phyloP scores from a whole-genome alignment of 2,888 invertebrate species.

The Latrodectus hesperus region DNA sequence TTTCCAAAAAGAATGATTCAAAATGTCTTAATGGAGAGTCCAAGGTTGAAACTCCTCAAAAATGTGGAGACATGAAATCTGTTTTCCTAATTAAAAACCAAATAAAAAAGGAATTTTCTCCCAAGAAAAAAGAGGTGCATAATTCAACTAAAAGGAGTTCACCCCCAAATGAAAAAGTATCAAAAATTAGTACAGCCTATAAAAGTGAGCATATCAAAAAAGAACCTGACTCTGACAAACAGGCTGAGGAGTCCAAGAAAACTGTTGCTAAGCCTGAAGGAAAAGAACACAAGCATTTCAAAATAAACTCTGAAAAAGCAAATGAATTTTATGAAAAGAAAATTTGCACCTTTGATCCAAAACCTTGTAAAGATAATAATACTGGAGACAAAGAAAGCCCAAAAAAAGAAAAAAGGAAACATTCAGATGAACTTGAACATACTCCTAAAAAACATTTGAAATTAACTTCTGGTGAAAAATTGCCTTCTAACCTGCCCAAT shows the following conservation, averaged over 20 bases:
- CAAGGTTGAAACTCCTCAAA: not conserved
- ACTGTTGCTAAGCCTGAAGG: conserved; percentile 9
- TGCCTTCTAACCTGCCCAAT: not conserved
- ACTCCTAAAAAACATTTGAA: conserved; percentile 26
- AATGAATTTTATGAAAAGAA: conserved; percentile 5
- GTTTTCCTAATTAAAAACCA: not conserved
- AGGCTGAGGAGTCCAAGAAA: not conserved
- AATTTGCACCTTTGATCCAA: conserved; percentile 1
- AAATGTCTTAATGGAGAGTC: not conserved
- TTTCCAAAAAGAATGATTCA: not conserved
- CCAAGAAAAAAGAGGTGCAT: not conserved
- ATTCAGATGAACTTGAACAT: conserved; percentile 24
- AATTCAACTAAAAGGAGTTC: not conserved
- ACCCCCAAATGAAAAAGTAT: not conserved
- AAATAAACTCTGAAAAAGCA: conserved; percentile 3
- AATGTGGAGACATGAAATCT: not conserved
- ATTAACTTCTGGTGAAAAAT: not conserved
- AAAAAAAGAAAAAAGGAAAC: conserved; percentile 59
- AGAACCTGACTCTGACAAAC: no score
- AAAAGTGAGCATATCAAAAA: no score
- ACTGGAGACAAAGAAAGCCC: not conserved
- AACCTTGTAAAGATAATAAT: conserved; percentile 4
- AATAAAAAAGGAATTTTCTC: not conserved
- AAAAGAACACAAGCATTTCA: not conserved
- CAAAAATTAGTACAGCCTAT: not conserved